Conservation (phyloP, 2,797 vertebrate species). For the Coregonus ussuriensis region DNA sequence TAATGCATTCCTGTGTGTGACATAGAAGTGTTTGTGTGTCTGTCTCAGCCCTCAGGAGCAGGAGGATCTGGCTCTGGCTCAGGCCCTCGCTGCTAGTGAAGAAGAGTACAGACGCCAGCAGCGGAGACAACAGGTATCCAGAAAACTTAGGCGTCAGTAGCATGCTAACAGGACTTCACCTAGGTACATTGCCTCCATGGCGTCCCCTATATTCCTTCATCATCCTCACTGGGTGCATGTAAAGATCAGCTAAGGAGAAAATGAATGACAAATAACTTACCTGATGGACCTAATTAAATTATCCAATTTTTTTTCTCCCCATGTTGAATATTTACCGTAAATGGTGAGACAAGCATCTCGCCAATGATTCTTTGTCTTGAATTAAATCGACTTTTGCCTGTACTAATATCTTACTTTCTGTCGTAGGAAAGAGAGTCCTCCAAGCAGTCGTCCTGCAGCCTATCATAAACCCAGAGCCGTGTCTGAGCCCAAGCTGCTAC, state of each 20-base stretch:
- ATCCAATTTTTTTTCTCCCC: not conserved
- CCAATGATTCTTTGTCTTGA: not conserved
- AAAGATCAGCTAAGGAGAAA: slow-evolving; percentile 19
- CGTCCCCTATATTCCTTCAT: slow-evolving; percentile 22
- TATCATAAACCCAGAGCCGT: slow-evolving; percentile 65
- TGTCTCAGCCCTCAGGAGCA: slow-evolving; percentile 81
- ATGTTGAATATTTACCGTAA: not conserved
- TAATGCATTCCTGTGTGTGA: not conserved
- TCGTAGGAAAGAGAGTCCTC: slow-evolving; percentile 71
- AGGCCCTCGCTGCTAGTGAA: slow-evolving; percentile 83
- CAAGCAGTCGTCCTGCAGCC: slow-evolving; percentile 75
- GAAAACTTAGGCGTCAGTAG: slow-evolving; percentile 75
- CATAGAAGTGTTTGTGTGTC: slow-evolving; percentile 30
- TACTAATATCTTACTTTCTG: slow-evolving; percentile 28
- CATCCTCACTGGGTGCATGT: slow-evolving; percentile 29
- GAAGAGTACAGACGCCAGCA: slow-evolving; percentile 81
- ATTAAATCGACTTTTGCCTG: not conserved
- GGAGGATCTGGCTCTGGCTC: slow-evolving; percentile 84
- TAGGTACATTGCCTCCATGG: slow-evolving; percentile 65
- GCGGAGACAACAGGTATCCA: slow-evolving; percentile 83
- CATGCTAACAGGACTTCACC: slow-evolving; percentile 68
- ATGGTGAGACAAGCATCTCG: not conserved
- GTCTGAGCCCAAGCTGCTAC: slow-evolving; percentile 32
- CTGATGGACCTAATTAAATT: not conserved
- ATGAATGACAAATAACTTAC: not conserved